Evolutionary conservation across 2,113 vertebrate genomes (phyloP), one percentile per base, ranked within the genome.

Genomic region (Puntigrus tetrazona): DNA sequence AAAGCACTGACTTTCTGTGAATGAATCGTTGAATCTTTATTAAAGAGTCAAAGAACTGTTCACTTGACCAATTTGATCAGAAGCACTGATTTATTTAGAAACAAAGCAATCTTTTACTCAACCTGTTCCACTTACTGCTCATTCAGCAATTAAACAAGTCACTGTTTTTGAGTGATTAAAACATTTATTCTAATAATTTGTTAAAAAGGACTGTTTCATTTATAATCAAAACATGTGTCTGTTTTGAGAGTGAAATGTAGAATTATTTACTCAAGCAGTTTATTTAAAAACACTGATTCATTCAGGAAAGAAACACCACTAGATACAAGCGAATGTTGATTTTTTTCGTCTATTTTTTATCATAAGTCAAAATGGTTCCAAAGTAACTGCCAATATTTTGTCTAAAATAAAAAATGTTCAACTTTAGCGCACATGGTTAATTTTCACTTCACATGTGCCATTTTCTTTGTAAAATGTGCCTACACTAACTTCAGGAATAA

Each of bases 401-500:
- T 57, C 55, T 57, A 57, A n/a, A 57, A n/a, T 57, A 2, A n/a
- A 55, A 57, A 25, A 59, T 25, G 13, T 63, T 63, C 11, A 31
- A 1, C 55, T 27, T 63, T 14, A 27, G 25, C 59, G 14, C 25
- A 29, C 59, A 27, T 13, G 20, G 20, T 57, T 20, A n/a, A 57
- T 27, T 57, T 9, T 63, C 25, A 29, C n/a, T 63, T 29, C 25
- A 27, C 27, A 14, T 63, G 59, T 31, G 1, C 27, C 31, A 1
- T 34, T 67, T 34, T 67, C 16, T 34, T 67, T 34, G 63, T 31
- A 20, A 67, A 31, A 67, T 67, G 63, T 67, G 16, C 61, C 86
- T 61, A 77, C 31, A 87, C 36, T 34, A 36, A 50, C 82, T 85
- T 69, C 77, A 73, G 87, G 34, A 87, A 75, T 85, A 59, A 67